Percentiles rank a stretch among this genome's conserved stretches.
Evolutionary conservation across 1,140 invertebrate genomes (phyloP).

Genomic region (Pseudomyrmex concolor): DNA sequence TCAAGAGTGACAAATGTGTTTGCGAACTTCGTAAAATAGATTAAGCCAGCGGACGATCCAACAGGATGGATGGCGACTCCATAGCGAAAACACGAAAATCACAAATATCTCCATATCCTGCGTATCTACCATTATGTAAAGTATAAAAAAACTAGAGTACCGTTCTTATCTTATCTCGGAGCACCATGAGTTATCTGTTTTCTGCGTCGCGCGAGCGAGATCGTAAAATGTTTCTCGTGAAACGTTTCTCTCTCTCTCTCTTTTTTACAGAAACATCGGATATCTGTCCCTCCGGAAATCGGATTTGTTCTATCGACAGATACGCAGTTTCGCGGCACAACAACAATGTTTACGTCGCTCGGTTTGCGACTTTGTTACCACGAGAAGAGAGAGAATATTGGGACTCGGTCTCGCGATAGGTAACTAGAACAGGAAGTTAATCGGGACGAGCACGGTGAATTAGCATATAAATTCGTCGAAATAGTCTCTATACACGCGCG

Average conservation of each 20-base stretch:
- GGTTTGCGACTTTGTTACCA: constrained; percentile 47
- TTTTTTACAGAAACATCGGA: constrained; percentile 33
- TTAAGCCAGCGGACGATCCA: neutral
- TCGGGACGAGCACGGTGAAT: constrained; percentile 65
- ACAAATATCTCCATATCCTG: neutral
- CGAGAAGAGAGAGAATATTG: neutral
- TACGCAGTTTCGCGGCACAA: constrained; percentile 16
- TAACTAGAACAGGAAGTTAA: constrained; percentile 72
- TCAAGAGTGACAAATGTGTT: neutral
- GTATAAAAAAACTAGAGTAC: too few relatives aligned
- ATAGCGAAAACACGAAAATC: neutral
- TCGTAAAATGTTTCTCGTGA: constrained; percentile 3
- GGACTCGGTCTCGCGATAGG: constrained; percentile 17
- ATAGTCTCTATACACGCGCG: constrained; percentile 46
- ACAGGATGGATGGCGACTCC: neutral
- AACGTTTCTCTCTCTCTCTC: neutral
- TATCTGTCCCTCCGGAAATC: constrained; percentile 50
- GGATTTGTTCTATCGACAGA: constrained; percentile 54
- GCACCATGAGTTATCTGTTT: constrained; percentile 15
- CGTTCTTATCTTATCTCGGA: too few relatives aligned
- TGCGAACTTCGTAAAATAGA: constrained; percentile 22
- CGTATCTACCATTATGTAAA: too few relatives aligned
- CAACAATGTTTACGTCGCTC: constrained; percentile 54
- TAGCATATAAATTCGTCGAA: constrained; percentile 74
- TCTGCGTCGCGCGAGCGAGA: neutral